Evolutionary conservation across 2,888 invertebrate genomes (phyloP).

Genomic region (Sarcophaga rosellei): DNA sequence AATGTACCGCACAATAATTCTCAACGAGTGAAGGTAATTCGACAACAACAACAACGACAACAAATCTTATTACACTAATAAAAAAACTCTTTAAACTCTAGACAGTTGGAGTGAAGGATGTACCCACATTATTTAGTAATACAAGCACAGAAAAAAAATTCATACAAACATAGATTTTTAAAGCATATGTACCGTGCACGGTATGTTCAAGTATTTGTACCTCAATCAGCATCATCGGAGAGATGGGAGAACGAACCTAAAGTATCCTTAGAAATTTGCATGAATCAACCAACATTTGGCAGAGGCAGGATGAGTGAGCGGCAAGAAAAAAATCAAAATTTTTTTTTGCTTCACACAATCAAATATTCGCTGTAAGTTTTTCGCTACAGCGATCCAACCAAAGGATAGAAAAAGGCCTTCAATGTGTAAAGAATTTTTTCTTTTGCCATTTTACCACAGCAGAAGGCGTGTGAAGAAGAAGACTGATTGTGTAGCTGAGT

Average conservation of each 20-base stretch:
- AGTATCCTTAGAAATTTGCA: constrained; percentile 34
- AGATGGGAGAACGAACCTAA: neutral
- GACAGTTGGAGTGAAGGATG: neutral
- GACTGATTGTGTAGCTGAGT: constrained; percentile 23
- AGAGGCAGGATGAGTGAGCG: neutral
- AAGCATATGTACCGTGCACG: constrained; percentile 48
- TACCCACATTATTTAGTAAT: neutral
- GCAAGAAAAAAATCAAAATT: constrained; percentile 35
- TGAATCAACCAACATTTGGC: neutral
- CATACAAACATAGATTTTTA: constrained; percentile 17
- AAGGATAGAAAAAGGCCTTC: neutral
- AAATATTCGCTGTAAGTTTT: constrained; percentile 24
- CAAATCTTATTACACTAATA: constrained; percentile 50
- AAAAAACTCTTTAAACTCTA: constrained; percentile 24
- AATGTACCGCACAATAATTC: constrained; percentile 1
- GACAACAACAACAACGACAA: neutral
- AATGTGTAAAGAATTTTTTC: constrained; percentile 10
- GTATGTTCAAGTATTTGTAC: constrained; percentile 40
- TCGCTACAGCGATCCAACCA: neutral
- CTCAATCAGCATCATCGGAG: neutral
- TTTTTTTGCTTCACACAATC: constrained; percentile 39
- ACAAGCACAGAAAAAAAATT: constrained; percentile 9
- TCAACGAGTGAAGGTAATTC: constrained; percentile 11
- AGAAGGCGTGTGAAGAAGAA: constrained; percentile 44
- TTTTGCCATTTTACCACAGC: neutral